phyloP scores from a whole-genome alignment of 2,113 vertebrate genomes.

The Coracopsis vasa region DNA sequence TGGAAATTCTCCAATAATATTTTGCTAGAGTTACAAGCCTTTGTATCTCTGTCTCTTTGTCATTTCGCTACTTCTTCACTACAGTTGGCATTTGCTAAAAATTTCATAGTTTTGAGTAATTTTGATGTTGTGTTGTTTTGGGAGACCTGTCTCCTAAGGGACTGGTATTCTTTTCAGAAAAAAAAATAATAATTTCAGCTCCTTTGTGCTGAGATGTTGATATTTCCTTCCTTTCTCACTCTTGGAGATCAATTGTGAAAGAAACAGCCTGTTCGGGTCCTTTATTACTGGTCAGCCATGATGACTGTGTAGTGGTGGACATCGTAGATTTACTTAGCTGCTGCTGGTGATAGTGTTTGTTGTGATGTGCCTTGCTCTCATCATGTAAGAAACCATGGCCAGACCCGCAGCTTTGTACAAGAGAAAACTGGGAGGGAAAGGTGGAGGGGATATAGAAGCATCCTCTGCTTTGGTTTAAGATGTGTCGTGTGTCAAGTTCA shows the following conservation, averaged over 20 bases:
- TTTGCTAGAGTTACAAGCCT: not conserved
- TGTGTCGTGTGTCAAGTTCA: not conserved
- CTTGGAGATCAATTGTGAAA: not conserved
- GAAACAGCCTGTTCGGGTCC: not conserved
- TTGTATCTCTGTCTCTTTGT: not conserved
- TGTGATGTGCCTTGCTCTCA: not conserved
- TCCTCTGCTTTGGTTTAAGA: not conserved
- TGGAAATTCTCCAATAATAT: not conserved
- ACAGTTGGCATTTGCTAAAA: not conserved
- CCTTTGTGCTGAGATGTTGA: not conserved
- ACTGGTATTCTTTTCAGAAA: not conserved
- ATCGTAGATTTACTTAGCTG: not conserved
- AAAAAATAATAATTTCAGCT: not conserved
- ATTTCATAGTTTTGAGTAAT: not conserved
- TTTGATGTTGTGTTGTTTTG: slow-evolving; percentile 24
- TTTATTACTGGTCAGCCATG: not conserved
- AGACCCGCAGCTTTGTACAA: not conserved
- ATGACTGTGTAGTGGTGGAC: not conserved
- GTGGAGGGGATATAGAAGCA: not conserved
- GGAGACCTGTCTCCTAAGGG: not conserved
- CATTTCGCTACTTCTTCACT: not conserved
- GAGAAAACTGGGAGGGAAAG: not conserved
- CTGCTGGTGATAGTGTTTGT: not conserved
- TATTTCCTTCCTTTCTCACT: not conserved
- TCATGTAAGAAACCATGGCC: not conserved